Evolutionary conservation across 2,113 vertebrate species (phyloP), one percentile per base, ranked within the genome.

Genomic region (Proterorhinus semilunaris): DNA sequence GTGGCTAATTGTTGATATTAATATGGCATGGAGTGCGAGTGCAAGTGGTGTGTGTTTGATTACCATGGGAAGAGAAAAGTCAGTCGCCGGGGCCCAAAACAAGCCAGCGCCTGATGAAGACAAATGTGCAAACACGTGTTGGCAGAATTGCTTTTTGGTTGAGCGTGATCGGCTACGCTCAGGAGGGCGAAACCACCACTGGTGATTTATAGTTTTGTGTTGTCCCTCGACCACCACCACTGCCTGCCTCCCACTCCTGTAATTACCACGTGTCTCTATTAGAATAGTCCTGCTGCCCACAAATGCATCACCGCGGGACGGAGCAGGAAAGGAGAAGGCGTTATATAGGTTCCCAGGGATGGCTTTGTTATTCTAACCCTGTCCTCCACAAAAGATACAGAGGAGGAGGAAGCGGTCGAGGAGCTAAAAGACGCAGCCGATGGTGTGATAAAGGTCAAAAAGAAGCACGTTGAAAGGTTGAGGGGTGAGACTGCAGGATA

Each of bases 61-160:
- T 86, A 88, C 88, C 83, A 86, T 81, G 80, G 84, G 87, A 88
- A 84, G 81, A 76, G 77, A 82, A 78, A 87, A 89, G 87, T 79
- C 85, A 79, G 87, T 85, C 70, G 44, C 83, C 45, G n/a, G 62
- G 73, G 78, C 81, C 87, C 88, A 86, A 91, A 92, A 90, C 88
- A 90, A 90, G 88, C 86, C 90, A 83, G 79, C n/a, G 71, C 78
- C 82, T 93, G 90, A 93, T 93, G 91, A 93, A 93, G 92, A 93
- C 91, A 92, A 93, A 93, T 93, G 92, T 92, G 88, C 81, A 91
- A 91, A 93, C 89, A 80, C 88, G 88, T 86, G 90, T 91, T 91
- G 89, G 90, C 91, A 92, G 92, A 93, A 93, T 93, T 93, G 92
- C 91, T 93, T 92, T 92, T 91, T 92, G 88, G 82, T 89, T 79